Percentiles rank a stretch among this genome's conserved stretches.
Evolutionary conservation across 2,888 invertebrate species (phyloP).

Genomic region (Glyphotaelius pellucidus): DNA sequence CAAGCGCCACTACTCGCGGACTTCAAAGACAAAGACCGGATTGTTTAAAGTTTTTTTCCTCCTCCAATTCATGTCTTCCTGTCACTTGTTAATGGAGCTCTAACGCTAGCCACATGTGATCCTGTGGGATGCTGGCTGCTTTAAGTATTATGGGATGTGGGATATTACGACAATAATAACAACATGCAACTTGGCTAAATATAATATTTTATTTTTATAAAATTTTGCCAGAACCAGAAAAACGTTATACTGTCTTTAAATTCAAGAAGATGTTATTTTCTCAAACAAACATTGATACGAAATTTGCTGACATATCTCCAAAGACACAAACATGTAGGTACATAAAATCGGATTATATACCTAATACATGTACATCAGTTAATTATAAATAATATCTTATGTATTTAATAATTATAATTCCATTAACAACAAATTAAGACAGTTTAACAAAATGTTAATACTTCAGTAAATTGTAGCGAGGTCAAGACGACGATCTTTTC

Average conservation of each 20-base stretch:
- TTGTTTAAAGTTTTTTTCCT: background rate
- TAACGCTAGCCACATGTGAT: conserved; percentile 23
- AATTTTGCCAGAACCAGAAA: too few relatives aligned
- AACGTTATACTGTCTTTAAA: too few relatives aligned
- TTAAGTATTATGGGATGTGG: background rate
- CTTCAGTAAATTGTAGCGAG: background rate
- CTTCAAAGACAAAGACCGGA: conserved; percentile 27
- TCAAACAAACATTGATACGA: too few relatives aligned
- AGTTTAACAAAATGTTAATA: background rate
- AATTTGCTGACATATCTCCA: too few relatives aligned
- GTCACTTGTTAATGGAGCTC: conserved; percentile 8
- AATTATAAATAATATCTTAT: too few relatives aligned
- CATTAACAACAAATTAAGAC: background rate
- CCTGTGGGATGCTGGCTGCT: conserved; percentile 1
- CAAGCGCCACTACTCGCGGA: conserved; percentile 13
- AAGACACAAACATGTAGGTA: too few relatives aligned
- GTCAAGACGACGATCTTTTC: background rate
- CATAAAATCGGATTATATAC: too few relatives aligned
- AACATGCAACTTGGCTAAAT: background rate
- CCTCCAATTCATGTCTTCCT: conserved; percentile 13
- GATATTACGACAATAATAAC: background rate
- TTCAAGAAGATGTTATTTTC: too few relatives aligned
- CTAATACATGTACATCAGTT: too few relatives aligned
- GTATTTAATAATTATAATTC: too few relatives aligned
- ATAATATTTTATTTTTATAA: background rate